Evolutionary conservation across 2,888 invertebrate species (phyloP).

Genomic region (Didymodactylos carnosus): DNA sequence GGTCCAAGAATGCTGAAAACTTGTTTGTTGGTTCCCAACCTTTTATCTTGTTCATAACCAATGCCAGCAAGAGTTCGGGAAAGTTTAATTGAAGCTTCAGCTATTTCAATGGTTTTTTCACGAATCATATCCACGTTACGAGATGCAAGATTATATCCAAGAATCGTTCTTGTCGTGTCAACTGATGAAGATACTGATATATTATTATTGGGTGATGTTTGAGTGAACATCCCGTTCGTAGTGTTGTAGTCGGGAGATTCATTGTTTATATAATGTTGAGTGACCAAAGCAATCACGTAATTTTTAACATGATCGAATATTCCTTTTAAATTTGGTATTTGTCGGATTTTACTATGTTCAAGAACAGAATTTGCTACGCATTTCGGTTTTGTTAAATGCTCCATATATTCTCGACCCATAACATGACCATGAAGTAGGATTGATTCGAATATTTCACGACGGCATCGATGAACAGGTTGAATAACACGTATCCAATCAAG

Average conservation of each 20-base stretch:
- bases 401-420: not conserved
- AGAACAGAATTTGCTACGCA: not conserved
- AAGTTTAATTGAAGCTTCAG: not conserved
- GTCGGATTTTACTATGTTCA: not conserved
- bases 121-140: not conserved
- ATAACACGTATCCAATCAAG: not conserved
- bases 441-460: not conserved
- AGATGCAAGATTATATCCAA: no score
- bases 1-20: not conserved
- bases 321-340: no score
- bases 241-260: no score
- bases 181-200: no score
- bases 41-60: not conserved
- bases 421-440: not conserved
- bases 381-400: not conserved
- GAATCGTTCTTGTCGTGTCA: no score
- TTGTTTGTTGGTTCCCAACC: not conserved
- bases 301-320: no score
- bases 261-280: no score
- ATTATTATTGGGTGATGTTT: no score
- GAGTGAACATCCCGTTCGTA: no score
- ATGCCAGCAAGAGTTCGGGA: not conserved
- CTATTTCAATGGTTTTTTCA: not conserved
- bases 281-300: no score
- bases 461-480: not conserved